phyloP scores from a whole-genome alignment of 2,888 invertebrate genomes.

The Norana najaformis region DNA sequence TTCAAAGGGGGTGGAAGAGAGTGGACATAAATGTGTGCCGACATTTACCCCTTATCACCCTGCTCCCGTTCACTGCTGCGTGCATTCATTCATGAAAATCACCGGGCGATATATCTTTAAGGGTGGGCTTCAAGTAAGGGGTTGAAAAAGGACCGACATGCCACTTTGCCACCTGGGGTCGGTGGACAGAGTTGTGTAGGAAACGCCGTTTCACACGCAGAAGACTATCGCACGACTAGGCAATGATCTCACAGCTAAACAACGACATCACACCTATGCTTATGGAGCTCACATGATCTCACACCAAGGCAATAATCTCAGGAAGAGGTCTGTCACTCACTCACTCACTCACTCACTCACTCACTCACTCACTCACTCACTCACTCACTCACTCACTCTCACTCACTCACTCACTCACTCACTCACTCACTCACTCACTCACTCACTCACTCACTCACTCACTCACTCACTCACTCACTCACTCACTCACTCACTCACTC shows the following conservation, averaged over 20 bases:
- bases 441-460: no score
- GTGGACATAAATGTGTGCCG: neutral
- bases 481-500: no score
- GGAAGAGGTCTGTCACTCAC: no score
- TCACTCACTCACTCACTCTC: no score
- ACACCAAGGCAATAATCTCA: neutral
- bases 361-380: no score
- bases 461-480: no score
- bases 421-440: no score
- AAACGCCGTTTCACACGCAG: neutral
- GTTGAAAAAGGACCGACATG: neutral
- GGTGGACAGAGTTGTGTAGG: neutral
- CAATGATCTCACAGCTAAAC: neutral
- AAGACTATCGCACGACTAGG: neutral
- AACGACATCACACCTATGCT: no score
- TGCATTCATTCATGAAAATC: conserved; percentile 13
- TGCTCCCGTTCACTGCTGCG: no score
- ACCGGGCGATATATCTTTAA: neutral
- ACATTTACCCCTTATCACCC: neutral
- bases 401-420: no score
- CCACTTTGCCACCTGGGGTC: neutral
- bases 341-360: no score
- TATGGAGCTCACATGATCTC: no score
- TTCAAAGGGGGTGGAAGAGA: neutral
- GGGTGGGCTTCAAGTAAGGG: neutral